Evolutionary conservation across 1,140 invertebrate genomes (phyloP), one percentile per base, ranked within the genome.

Genomic region (Pseudomyrmex sp.): DNA sequence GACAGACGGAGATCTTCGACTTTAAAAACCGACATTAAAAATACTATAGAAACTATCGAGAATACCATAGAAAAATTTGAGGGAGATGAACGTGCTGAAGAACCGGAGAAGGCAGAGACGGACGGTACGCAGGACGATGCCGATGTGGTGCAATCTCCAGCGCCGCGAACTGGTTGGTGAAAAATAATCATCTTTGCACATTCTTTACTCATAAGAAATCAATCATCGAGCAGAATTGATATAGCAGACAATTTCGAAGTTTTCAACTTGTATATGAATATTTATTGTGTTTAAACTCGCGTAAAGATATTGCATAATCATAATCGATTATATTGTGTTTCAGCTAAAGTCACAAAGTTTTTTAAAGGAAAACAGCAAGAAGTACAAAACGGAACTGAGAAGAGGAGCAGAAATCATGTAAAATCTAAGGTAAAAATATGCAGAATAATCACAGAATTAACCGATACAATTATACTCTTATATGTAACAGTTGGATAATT

Each of bases 301-400:
- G 2, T 20, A 1, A 15, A 20, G 46, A 68, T 46, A 70, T 56
- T 77, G 12, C 13, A n/a, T 10, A 56, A 79, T 61, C 2, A n/a
- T 10, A 56, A 79, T 61, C 2, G 12, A 50, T 50, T 46, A 26
- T 35, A 74, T 61, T 15, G 54, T 58, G 58, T 84, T 80, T 5
- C 26, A 92, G 92, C 88, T 69, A 92, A 91, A 85, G 92, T 92
- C 65, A 66, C 90, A 10, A 92, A 91, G 56, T 70, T 92, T 52
- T 92, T 92, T 56, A 92, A 91, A 74, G 65, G 52, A 8, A 91
- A 89, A 48, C 89, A 82, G 54, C 86, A 90, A 76, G 63, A 83
- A 8, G 62, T 77, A 0, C 85, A 90, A 23, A 92, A 92, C 65
- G 89, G 90, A 8, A 91, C 83, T 20, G 92, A 92, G 52, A 20